These are phyloP conservation scores for Nannoperca obscura DNA, from an alignment of 2,797 vertebrate genomes.

Conservation along the genomic window DNA sequence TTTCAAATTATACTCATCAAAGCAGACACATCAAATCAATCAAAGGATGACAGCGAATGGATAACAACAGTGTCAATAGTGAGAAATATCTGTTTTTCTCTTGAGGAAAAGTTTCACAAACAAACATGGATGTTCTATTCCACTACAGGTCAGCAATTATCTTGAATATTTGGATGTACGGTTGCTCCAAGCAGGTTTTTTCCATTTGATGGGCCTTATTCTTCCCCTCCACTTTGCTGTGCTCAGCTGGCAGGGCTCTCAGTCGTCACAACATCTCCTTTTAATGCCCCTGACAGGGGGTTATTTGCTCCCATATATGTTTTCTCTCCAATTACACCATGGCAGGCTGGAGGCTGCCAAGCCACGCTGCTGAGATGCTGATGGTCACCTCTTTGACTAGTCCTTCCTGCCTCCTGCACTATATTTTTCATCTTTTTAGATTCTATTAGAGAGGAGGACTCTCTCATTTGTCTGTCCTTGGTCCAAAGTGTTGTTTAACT, in stretches of 20 bases:
- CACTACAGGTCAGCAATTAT: slow-evolving; percentile 81
- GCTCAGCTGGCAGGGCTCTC: slow-evolving; percentile 81
- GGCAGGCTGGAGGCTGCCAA: slow-evolving; percentile 83
- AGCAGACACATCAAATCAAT: slow-evolving; percentile 72
- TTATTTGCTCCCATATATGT: slow-evolving; percentile 91
- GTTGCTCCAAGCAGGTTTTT: slow-evolving; percentile 74
- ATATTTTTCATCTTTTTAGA: slow-evolving; percentile 89
- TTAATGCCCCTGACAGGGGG: slow-evolving; percentile 90
- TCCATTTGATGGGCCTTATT: slow-evolving; percentile 85
- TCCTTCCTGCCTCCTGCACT: slow-evolving; percentile 86
- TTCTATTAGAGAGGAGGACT: slow-evolving; percentile 85
- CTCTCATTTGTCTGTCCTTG: slow-evolving; percentile 87
- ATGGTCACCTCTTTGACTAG: slow-evolving; percentile 89
- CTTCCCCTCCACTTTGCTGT: slow-evolving; percentile 84
- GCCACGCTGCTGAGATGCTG: slow-evolving; percentile 80
- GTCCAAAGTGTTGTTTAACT: slow-evolving; percentile 89
- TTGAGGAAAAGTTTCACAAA: slow-evolving; percentile 68
- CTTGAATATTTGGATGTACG: slow-evolving; percentile 82
- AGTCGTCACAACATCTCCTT: slow-evolving; percentile 86
- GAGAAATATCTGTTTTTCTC: slow-evolving; percentile 62
- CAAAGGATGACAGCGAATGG: slow-evolving; percentile 55
- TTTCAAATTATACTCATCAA: slow-evolving; percentile 73
- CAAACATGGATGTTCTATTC: slow-evolving; percentile 70
- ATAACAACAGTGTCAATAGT: slow-evolving; percentile 64
- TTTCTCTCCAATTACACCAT: slow-evolving; percentile 90